Base-by-base conservation (phyloP, 2,113 vertebrate genomes). In the Platichthys stellatus region DNA sequence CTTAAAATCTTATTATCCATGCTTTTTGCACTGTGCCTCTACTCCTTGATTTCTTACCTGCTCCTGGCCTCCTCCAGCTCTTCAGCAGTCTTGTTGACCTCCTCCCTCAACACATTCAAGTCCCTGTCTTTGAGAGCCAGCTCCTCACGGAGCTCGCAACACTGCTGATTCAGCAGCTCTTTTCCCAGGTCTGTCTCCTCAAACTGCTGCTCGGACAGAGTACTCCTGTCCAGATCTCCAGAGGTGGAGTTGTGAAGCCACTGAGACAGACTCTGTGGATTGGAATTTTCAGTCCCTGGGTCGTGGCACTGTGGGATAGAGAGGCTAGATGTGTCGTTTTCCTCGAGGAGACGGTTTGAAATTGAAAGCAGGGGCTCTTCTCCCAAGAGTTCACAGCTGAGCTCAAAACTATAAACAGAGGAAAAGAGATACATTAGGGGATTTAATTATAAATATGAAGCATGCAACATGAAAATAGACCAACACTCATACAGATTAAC, bases 101-200 rank as follows among this genome's bases (percentile, higher is more conserved):
- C 90, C 53, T 90, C 86, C 18, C 74, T 84, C 5, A 95, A 77
- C 57, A 93, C 80, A 20, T 84, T 69, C 62, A 94, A 45, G n/a
- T 94, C 89, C 9, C 82, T 69, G 63, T 94, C 91, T 78, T 90
- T 94, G 17, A 94, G 82, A 51, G 58, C 69, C 67, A 96, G 70
- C 82, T 94, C 92, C 31, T 95, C 91, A 2, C 76, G 89, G 8
- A 96, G 90, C 23, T 94, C 91, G 18, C 21, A 67, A 59, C 92
- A 94, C 67, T 90, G 91, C 79, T 95, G 92, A 64, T 82, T 86
- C 58, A 94, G 81, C 59, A 89, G 78, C 63, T 78, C 70, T 14
- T 90, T 89, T 21, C 90, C 93, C 73, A 91, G 79, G 73, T 88
- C 87, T 0, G 76, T 62, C 56, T 81, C 87, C 35, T 80, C 80